phyloP scores from a whole-genome alignment of 1,140 invertebrate genomes.

The Aphelenchoides besseyi region DNA sequence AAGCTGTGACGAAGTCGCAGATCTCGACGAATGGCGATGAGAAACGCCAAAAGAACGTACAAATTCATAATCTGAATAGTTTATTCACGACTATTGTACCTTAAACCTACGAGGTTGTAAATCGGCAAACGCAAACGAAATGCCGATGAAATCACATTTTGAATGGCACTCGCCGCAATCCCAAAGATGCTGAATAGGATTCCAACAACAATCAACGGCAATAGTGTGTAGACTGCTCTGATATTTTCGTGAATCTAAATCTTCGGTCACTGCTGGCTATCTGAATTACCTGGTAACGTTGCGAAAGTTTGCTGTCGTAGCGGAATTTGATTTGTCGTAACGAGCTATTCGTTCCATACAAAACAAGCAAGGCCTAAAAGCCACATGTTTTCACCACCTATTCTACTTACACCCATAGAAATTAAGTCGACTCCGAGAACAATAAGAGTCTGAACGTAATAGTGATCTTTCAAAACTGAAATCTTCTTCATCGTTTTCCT shows the following conservation, averaged over 20 bases:
- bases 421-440: neutral
- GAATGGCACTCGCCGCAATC: slow-evolving; percentile 13
- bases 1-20: neutral
- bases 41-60: neutral
- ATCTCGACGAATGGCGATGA: slow-evolving; percentile 4
- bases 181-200: slow-evolving; percentile 13
- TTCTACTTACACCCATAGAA: neutral
- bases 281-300: slow-evolving; percentile 15
- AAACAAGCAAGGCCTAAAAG: slow-evolving; percentile 13
- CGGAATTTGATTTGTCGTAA: neutral
- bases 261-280: neutral
- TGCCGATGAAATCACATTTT: slow-evolving; percentile 1
- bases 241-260: slow-evolving; percentile 19
- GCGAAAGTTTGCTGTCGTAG: slow-evolving; percentile 7
- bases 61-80: slow-evolving; percentile 2
- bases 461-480: neutral
- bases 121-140: slow-evolving; percentile 12
- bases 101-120: slow-evolving; percentile 6
- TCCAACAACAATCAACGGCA: slow-evolving; percentile 15
- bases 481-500: neutral
- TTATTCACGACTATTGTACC: neutral
- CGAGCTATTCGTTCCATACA: slow-evolving; percentile 1
- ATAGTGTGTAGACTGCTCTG: slow-evolving; percentile 10
- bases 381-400: neutral
- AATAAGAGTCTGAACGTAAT: neutral